Evolutionary conservation across 2,888 invertebrate genomes (phyloP).

Genomic region (Pterostichus madidus): DNA sequence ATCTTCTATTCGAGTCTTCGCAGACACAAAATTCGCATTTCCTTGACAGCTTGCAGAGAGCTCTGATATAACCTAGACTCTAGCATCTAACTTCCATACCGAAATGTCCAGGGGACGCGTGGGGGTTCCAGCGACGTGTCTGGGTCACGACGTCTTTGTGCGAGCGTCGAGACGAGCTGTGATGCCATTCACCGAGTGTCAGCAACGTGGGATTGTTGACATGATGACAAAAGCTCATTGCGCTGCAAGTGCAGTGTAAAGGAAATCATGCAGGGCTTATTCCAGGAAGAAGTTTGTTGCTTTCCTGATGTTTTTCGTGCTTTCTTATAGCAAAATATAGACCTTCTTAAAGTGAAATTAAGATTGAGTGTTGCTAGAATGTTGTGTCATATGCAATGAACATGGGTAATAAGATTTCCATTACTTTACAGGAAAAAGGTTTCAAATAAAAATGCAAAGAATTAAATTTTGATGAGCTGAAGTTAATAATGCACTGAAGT

Average conservation of each 20-base stretch:
- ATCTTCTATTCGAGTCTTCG: background rate
- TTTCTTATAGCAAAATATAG: background rate
- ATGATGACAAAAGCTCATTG: background rate
- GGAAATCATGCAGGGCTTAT: background rate
- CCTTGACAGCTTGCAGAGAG: background rate
- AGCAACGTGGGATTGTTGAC: background rate
- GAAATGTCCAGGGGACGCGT: background rate
- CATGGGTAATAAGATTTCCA: too few species aligned
- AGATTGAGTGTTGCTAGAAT: too few species aligned
- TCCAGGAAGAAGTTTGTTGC: background rate
- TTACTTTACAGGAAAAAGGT: too few species aligned
- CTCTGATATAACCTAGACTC: background rate
- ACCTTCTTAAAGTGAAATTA: too few species aligned
- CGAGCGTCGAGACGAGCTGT: slow-evolving; percentile 14
- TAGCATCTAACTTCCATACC: too few species aligned
- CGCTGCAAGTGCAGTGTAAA: background rate
- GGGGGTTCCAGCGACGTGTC: slow-evolving; percentile 15
- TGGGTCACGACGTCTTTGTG: slow-evolving; percentile 34
- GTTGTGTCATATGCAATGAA: too few species aligned
- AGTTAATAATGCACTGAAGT: too few species aligned
- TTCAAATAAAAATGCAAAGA: too few species aligned
- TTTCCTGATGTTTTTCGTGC: too few species aligned
- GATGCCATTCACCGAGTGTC: slow-evolving; percentile 4
- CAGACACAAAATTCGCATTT: slow-evolving; percentile 10
- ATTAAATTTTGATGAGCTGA: too few species aligned